Evolutionary conservation across 2,113 vertebrate genomes (phyloP), one percentile per base, ranked within the genome.

Genomic region (Pan troglodytes): DNA sequence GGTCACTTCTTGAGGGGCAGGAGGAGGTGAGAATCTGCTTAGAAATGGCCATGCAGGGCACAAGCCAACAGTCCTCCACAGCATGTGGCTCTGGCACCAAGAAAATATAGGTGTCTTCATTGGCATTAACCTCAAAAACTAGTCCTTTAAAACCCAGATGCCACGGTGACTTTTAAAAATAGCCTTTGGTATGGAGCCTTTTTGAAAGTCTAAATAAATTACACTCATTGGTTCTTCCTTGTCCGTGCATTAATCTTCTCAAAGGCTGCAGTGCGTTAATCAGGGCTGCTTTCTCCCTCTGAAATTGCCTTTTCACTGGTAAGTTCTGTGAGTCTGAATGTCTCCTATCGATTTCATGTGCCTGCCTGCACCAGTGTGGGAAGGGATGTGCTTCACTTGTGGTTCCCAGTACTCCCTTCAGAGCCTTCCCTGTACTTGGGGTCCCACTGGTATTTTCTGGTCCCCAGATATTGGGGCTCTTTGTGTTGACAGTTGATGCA

Each of bases 131-230:
- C 86, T 89, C 61, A 4, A 59, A 93, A 87, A 82, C 55, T 11
- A 48, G 81, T 82, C 38, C 89, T 97, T 96, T 97, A 95, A 97
- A 91, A 68, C n/a, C 52, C 59, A 50, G 70, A 67, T 75, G 64
- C 78, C 35, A n/a, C 0, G 0, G 82, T 52, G 73, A 94, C 93
- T 93, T 95, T 96, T 75, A 93, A 87, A 96, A 96, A 91, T 72
- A 73, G 88, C 91, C 78, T 9, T 88, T 90, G 89, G 93, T 4
- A 1, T 20, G 55, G 68, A 88, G 79, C 8, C 88, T 85, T 89
- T 94, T 86, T 86, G 95, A 94, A 94, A 97, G 91, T 94, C 81
- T 95, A 93, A 97, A 96, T 94, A 97, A 97, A 96, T 98, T 90
- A 83, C 79, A 89, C 61, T 91, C 95, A 70, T 83, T 50, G 82